Evolutionary conservation across 2,797 vertebrate genomes (phyloP).

Genomic region (Argyrosomus regius): DNA sequence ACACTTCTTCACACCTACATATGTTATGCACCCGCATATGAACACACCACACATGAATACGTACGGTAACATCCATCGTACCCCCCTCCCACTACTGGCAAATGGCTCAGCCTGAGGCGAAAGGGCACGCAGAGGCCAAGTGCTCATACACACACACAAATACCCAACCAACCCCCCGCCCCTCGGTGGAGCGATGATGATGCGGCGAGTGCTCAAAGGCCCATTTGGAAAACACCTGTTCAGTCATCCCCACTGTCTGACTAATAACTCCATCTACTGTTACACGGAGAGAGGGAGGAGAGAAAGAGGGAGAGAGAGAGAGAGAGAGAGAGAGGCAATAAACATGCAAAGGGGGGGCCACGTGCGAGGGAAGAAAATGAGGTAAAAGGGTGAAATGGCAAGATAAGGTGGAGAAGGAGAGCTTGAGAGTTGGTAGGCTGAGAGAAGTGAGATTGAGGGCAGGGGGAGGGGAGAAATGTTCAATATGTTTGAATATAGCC

Average conservation of each 20-base stretch:
- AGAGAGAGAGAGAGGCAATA: constrained; percentile 23
- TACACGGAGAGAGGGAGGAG: constrained; percentile 62
- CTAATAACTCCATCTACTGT: constrained; percentile 85
- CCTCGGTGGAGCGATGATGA: constrained; percentile 62
- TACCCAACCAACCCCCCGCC: not conserved
- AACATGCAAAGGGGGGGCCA: constrained; percentile 35
- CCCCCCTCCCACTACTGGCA: constrained; percentile 60
- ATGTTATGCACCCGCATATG: constrained; percentile 59
- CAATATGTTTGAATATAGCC: constrained; percentile 45
- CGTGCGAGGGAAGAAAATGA: constrained; percentile 30
- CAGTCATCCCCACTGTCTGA: constrained; percentile 79
- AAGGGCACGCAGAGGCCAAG: constrained; percentile 80
- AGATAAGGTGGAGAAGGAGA: constrained; percentile 61
- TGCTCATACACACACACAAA: constrained; percentile 48
- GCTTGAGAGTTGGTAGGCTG: constrained; percentile 54
- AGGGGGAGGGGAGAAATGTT: constrained; percentile 29
- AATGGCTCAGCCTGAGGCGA: constrained; percentile 80
- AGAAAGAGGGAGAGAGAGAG: constrained; percentile 14
- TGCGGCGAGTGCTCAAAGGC: constrained; percentile 75
- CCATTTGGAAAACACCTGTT: constrained; percentile 89
- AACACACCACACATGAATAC: constrained; percentile 48
- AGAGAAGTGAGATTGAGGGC: constrained; percentile 41
- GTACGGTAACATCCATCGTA: constrained; percentile 27
- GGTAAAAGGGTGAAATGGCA: constrained; percentile 60
- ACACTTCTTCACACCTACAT: constrained; percentile 80